Evolutionary conservation across 37 sponge, comb jelly and placozoan species (phyloP), one percentile per base, ranked within the genome.

Genomic region (Mnemiopsis leidyi): DNA sequence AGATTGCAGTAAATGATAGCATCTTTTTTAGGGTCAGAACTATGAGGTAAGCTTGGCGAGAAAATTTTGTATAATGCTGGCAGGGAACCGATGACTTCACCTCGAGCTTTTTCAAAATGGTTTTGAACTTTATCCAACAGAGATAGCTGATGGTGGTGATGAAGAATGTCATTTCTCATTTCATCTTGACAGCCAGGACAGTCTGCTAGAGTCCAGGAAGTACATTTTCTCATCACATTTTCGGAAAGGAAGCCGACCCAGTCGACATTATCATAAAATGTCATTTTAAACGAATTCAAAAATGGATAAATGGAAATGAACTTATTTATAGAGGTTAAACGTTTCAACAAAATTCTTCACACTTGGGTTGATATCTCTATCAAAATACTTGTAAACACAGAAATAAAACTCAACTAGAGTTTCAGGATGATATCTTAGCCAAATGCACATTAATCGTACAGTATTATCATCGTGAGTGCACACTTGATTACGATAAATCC

Each of bases 21-120:
- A 32, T 77, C 79, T 77, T 32, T 77, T 32, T 28, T 28, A 16
- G 32, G 79, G 32, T 77, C 79, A 18, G 26, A 26, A 34, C 79
- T 77, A 32, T 77, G 79, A 34, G 79, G 79, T 36, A 77, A 77
- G 20, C 32, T 77, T 5, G 26, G 26, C 32, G 26, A 26, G 1
- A 77, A 34, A 34, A 31, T 34, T 32, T 32, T 32, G 79, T 77
- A 77, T 3, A 77, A 32, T 77, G 18, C 1, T 31, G 36, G 36
- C 35, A 77, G 1, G 18, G 20, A 32, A 16, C 20, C 36, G 1
- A 77, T 21, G 1, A 34, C 35, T 31, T 77, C 36, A 3, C 36
- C 79, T 77, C 79, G 30, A 28, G 35, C 79, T 34, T 34, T 34
- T 77, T 77, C 79, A 77, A 77, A 77, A 77, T 77, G 35, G 35